Evolutionary conservation across 2,113 vertebrate species (phyloP).

Genomic region (Takifugu bimaculatus): DNA sequence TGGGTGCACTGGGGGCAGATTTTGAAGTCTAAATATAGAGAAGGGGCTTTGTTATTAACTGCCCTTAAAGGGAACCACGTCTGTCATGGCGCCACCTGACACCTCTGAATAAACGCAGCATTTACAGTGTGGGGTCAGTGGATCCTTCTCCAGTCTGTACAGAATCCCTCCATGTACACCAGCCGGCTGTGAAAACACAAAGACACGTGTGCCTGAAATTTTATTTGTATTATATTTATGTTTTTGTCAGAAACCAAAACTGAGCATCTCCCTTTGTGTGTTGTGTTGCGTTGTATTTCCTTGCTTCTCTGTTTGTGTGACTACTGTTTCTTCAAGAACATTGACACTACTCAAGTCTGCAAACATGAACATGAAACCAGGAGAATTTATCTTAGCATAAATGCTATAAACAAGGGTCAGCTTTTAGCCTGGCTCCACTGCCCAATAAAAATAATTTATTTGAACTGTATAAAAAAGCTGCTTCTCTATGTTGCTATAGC

Average conservation of each 20-base stretch:
- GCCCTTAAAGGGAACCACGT: slow-evolving; percentile 23
- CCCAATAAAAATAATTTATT: too few species aligned
- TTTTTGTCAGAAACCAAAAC: slow-evolving; percentile 7
- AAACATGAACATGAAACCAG: not conserved
- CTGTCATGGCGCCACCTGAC: slow-evolving; percentile 9
- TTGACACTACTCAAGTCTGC: not conserved
- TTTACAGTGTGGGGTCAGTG: not conserved
- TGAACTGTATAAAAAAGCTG: too few species aligned
- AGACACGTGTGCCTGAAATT: slow-evolving; percentile 23
- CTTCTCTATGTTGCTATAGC: not conserved
- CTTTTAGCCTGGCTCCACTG: too few species aligned
- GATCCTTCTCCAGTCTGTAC: not conserved
- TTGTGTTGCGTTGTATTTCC: slow-evolving; percentile 1
- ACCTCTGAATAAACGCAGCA: slow-evolving; percentile 20
- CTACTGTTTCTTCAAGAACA: not conserved
- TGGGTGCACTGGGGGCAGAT: not conserved
- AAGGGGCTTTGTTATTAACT: slow-evolving; percentile 20
- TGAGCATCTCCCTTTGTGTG: slow-evolving; percentile 8
- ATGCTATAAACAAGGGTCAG: too few species aligned
- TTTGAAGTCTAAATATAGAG: slow-evolving; percentile 28
- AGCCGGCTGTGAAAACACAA: slow-evolving; percentile 26
- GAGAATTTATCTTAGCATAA: too few species aligned
- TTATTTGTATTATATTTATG: slow-evolving; percentile 19
- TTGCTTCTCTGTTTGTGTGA: slow-evolving; percentile 4
- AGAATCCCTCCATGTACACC: slow-evolving; percentile 14